phyloP scores from a whole-genome alignment of 1,140 invertebrate genomes.

The Druon quercuslanigerum region DNA sequence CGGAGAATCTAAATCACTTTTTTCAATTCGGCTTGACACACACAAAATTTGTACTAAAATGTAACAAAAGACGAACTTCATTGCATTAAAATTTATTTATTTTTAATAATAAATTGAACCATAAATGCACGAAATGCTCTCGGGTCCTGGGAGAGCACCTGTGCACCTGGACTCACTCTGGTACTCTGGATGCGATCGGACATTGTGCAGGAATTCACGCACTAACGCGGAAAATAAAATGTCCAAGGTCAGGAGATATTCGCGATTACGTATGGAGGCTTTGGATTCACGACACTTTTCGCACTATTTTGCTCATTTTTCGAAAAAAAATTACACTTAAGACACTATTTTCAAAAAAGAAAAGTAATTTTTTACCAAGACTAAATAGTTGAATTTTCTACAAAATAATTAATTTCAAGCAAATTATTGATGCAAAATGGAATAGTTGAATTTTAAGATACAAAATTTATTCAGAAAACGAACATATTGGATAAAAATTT shows the following conservation, averaged over 20 bases:
- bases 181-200: conserved; percentile 1
- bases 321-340: too few relatives aligned
- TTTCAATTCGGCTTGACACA: neutral
- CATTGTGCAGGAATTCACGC: neutral
- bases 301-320: too few relatives aligned
- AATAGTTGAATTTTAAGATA: too few relatives aligned
- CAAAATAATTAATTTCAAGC: too few relatives aligned
- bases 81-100: neutral
- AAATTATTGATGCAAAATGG: too few relatives aligned
- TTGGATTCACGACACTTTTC: too few relatives aligned
- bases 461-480: too few relatives aligned
- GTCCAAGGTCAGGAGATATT: neutral
- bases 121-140: neutral
- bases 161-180: neutral
- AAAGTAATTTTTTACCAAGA: too few relatives aligned
- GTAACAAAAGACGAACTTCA: conserved; percentile 12
- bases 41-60: neutral
- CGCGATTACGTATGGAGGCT: too few relatives aligned
- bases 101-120: neutral
- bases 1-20: neutral
- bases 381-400: too few relatives aligned
- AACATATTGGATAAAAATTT: too few relatives aligned
- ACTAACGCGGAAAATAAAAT: neutral
- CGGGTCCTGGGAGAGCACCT: neutral
- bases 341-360: too few relatives aligned